phyloP scores from a whole-genome alignment of 2,888 invertebrate genomes.

The Ypsolopha scabrella region DNA sequence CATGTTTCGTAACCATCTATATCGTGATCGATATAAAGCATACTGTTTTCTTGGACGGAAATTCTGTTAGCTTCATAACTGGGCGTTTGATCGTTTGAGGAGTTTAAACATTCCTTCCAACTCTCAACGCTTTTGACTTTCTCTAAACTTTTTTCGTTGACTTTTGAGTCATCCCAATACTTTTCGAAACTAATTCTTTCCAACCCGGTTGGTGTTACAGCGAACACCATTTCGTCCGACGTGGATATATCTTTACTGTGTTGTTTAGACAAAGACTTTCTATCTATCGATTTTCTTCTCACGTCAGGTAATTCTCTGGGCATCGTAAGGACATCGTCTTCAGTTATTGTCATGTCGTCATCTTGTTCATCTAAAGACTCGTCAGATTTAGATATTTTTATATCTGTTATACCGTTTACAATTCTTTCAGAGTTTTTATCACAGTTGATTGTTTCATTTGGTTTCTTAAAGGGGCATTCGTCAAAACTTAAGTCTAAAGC shows the following conservation, averaged over 20 bases:
- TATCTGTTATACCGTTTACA: background rate
- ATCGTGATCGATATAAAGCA: constrained; percentile 62
- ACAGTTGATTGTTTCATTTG: constrained; percentile 17
- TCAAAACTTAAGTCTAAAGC: constrained; percentile 58
- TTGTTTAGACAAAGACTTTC: constrained; percentile 45
- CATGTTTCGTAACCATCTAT: constrained; percentile 73
- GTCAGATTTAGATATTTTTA: constrained; percentile 35
- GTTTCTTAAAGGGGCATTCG: constrained; percentile 33
- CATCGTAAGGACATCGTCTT: constrained; percentile 47
- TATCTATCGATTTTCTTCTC: constrained; percentile 43
- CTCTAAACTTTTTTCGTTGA: constrained; percentile 23
- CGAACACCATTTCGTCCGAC: constrained; percentile 67
- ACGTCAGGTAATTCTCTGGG: constrained; percentile 46
- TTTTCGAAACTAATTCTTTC: constrained; percentile 64
- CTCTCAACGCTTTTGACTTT: constrained; percentile 54
- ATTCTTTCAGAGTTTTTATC: constrained; percentile 13
- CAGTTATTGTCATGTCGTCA: constrained; percentile 63
- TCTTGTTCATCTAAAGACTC: constrained; percentile 57
- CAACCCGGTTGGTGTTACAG: constrained; percentile 61
- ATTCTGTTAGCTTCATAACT: constrained; percentile 36
- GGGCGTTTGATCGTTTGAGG: constrained; percentile 36
- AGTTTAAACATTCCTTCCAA: constrained; percentile 54
- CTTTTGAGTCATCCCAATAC: constrained; percentile 46
- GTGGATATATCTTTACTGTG: constrained; percentile 65
- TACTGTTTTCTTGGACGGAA: constrained; percentile 49